These are phyloP conservation scores for Labeo rohita DNA, from an alignment of 2,113 vertebrate species.

Conservation along the genomic window DNA sequence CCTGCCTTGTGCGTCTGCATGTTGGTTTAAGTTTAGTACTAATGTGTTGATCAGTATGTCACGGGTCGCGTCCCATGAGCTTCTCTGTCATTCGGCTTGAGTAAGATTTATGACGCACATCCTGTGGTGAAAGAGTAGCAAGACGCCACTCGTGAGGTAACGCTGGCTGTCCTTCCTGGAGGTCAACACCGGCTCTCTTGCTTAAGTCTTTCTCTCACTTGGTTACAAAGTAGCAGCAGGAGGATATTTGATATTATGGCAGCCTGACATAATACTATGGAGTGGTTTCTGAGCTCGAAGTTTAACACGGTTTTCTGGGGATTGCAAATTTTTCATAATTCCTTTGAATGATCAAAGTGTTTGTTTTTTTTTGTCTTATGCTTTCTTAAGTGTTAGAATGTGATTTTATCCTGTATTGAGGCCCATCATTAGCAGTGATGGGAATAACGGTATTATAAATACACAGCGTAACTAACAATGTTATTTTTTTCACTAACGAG, in stretches of 20 bases:
- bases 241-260: background rate
- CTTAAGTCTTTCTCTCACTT: slow-evolving; percentile 6
- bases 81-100: slow-evolving; percentile 45
- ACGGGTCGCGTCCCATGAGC: slow-evolving; percentile 50
- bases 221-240: background rate
- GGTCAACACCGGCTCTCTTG: slow-evolving; percentile 23
- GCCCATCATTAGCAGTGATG: no score
- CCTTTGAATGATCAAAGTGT: background rate
- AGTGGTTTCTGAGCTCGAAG: background rate
- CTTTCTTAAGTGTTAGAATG: background rate
- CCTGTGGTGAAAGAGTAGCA: slow-evolving; percentile 53
- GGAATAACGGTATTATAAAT: no score
- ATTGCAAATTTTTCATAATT: background rate
- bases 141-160: slow-evolving; percentile 42
- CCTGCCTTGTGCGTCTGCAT: background rate
- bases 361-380: background rate
- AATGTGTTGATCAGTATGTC: slow-evolving; percentile 47
- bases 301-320: slow-evolving; percentile 1
- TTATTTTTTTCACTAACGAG: no score
- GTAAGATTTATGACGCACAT: slow-evolving; percentile 62
- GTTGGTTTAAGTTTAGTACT: slow-evolving; percentile 1
- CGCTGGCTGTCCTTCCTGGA: slow-evolving; percentile 41
- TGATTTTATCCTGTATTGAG: no score
- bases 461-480: no score
- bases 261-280: background rate